phyloP scores from a whole-genome alignment of 2,888 invertebrate species.

The Aquatica leii region DNA sequence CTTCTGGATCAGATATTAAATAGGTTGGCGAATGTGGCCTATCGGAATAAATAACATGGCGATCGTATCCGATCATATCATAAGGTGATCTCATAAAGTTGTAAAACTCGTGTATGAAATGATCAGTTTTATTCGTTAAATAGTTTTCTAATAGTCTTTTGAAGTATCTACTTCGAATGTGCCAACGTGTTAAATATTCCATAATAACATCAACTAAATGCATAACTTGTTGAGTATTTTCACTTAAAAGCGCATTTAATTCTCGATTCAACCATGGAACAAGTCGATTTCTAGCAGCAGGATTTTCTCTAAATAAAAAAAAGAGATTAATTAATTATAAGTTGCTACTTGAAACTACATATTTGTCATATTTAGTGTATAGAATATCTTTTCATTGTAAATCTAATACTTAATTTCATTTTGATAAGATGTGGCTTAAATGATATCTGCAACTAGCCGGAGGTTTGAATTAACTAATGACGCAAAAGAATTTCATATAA shows the following conservation, averaged over 20 bases:
- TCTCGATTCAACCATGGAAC: constrained; percentile 91
- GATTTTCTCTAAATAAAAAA: constrained; percentile 72
- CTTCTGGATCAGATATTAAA: constrained; percentile 51
- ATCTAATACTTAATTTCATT: no score
- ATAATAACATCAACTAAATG: constrained; percentile 73
- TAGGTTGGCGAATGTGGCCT: constrained; percentile 42
- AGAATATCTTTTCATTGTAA: no score
- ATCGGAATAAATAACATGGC: constrained; percentile 71
- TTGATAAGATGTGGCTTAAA: no score
- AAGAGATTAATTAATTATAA: neutral
- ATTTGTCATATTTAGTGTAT: no score
- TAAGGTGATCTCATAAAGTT: constrained; percentile 87
- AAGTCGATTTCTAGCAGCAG: constrained; percentile 81
- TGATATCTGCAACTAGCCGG: no score
- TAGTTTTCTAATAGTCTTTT: constrained; percentile 73
- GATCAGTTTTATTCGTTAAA: constrained; percentile 76
- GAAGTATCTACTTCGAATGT: constrained; percentile 76
- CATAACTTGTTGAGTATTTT: constrained; percentile 70
- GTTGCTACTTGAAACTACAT: no score
- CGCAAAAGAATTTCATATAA: no score
- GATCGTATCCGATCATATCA: constrained; percentile 85
- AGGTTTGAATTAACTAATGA: no score
- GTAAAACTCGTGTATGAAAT: constrained; percentile 90
- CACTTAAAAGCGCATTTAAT: constrained; percentile 76
- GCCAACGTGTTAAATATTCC: constrained; percentile 71